Conservation (phyloP, 1,140 invertebrate species). For the Cheumatopsyche charites region DNA sequence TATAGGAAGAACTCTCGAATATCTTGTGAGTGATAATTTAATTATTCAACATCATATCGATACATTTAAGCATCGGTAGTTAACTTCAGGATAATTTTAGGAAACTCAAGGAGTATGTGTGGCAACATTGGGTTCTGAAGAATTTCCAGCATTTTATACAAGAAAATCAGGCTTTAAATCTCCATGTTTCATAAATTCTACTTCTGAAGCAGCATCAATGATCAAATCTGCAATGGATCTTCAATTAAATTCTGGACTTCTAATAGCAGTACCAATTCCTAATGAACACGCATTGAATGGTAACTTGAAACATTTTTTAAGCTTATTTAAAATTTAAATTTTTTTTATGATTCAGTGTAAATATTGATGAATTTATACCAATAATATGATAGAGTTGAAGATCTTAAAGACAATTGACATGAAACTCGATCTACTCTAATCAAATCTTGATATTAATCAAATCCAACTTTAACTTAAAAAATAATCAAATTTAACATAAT, state of each 20-base stretch:
- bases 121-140: conserved; percentile 69
- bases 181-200: conserved; percentile 69
- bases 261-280: conserved; percentile 93
- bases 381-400: background rate
- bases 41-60: background rate
- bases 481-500: too few species aligned
- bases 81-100: conserved; percentile 63
- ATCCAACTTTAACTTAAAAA: too few species aligned
- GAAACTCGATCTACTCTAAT: too few species aligned
- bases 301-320: conserved; percentile 37
- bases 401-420: background rate
- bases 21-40: conserved; percentile 68
- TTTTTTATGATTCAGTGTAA: too few species aligned
- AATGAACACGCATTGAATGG: conserved; percentile 69
- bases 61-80: too few species aligned
- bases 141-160: conserved; percentile 92
- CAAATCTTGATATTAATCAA: too few species aligned
- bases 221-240: conserved; percentile 67
- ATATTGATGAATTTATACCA: background rate
- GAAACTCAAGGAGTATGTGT: conserved; percentile 96
- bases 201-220: conserved; percentile 74
- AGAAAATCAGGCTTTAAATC: conserved; percentile 70
- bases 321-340: too few species aligned
- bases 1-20: conserved; percentile 92
- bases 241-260: conserved; percentile 75